Conservation (phyloP, 2,113 vertebrate genomes). For the Edolisoma coerulescens region DNA sequence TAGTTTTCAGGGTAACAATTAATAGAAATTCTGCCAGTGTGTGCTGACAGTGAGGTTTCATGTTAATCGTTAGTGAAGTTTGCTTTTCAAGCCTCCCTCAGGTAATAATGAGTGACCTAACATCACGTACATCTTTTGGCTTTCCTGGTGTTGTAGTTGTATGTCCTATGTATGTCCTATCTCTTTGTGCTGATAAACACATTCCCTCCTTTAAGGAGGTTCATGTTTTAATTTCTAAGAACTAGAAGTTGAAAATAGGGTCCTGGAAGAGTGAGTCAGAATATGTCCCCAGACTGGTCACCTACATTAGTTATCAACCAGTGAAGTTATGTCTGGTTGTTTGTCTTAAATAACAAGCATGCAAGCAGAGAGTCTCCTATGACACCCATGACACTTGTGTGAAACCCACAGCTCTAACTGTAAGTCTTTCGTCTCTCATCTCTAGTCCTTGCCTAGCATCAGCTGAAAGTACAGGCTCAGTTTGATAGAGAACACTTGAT, state of each 20-base stretch:
- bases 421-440: not conserved
- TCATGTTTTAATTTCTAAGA: not conserved
- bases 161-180: not conserved
- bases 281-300: not conserved
- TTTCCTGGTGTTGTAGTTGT: not conserved
- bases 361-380: not conserved
- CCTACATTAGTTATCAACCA: not conserved
- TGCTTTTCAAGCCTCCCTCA: not conserved
- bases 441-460: not conserved
- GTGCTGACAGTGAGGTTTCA: slow-evolving; percentile 15
- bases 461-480: not conserved
- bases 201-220: not conserved
- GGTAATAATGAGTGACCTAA: slow-evolving; percentile 46
- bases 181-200: not conserved
- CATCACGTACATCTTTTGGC: not conserved
- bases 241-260: not conserved
- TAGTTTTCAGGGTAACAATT: slow-evolving; percentile 56
- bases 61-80: slow-evolving; percentile 50
- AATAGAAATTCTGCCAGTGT: slow-evolving; percentile 23
- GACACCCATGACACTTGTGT: not conserved
- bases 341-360: not conserved
- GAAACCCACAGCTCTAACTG: not conserved
- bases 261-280: not conserved
- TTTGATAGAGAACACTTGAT: not conserved
- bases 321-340: not conserved